These are phyloP conservation scores for Ridgeia piscesae DNA, from an alignment of 1,140 invertebrate species.

Conservation along the genomic window DNA sequence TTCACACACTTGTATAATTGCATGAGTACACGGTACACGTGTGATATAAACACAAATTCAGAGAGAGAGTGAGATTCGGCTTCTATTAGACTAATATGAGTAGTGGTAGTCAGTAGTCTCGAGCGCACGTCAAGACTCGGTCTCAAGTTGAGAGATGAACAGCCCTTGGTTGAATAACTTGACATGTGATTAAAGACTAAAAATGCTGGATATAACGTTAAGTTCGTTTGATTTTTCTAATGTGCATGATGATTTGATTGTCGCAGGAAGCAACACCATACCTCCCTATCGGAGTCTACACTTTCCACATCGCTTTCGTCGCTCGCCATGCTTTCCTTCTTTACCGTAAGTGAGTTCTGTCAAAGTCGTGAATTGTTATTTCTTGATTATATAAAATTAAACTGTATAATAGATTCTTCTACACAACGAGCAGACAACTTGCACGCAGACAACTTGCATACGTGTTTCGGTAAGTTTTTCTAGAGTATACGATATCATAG, in stretches of 20 bases:
- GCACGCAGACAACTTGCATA: no score
- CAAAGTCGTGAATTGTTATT: neutral
- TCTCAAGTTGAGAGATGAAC: neutral
- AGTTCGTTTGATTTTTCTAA: neutral
- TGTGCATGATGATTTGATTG: neutral
- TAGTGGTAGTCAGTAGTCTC: no score
- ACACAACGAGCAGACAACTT: neutral
- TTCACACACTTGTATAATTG: no score
- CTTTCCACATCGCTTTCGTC: conserved; percentile 16
- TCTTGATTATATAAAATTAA: neutral
- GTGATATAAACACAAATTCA: no score
- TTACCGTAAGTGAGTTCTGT: neutral
- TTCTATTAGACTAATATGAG: no score
- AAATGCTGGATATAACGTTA: neutral
- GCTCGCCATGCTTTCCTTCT: neutral
- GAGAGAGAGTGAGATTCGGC: no score
- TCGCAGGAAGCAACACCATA: neutral
- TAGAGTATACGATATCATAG: no score
- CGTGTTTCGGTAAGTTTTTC: no score
- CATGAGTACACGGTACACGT: no score
- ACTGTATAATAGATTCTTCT: neutral
- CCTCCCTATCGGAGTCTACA: conserved; percentile 6
- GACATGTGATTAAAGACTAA: neutral
- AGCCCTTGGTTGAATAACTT: neutral
- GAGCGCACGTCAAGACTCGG: no score